Evolutionary conservation across 2,888 invertebrate genomes (phyloP).

Genomic region (Stegana nigrithorax): DNA sequence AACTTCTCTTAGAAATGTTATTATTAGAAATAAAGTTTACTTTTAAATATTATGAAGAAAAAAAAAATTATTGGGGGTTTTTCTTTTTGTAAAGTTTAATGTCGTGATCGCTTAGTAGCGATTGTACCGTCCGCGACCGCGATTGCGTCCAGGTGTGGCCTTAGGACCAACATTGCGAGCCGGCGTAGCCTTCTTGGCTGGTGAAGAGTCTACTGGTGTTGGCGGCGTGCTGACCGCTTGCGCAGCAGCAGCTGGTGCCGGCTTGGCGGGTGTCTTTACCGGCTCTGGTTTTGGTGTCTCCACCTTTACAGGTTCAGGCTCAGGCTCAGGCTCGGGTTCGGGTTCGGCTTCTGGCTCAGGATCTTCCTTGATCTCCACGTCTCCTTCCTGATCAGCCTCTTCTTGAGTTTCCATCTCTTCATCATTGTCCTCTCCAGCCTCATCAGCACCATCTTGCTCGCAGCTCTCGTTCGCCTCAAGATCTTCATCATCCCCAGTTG

Average conservation of each 20-base stretch:
- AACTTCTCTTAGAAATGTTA: too few relatives aligned
- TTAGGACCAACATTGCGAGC: conserved; percentile 56
- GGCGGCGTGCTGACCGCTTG: neutral
- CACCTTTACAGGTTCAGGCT: conserved; percentile 34
- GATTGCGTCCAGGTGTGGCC: conserved; percentile 63
- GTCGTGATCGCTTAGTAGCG: too few relatives aligned
- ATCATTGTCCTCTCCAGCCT: conserved; percentile 44
- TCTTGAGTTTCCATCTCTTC: conserved; percentile 41
- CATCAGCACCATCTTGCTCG: conserved; percentile 44
- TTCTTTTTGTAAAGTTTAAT: too few relatives aligned
- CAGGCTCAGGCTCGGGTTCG: conserved; percentile 41
- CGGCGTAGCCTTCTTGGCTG: conserved; percentile 58
- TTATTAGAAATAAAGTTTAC: too few relatives aligned
- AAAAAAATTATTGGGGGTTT: too few relatives aligned
- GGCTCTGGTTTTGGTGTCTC: conserved; percentile 18
- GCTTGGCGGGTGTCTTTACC: conserved; percentile 51
- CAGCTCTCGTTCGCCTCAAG: conserved; percentile 46
- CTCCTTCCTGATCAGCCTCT: too few relatives aligned
- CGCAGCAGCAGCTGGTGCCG: conserved; percentile 25
- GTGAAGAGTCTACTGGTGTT: conserved; percentile 71
- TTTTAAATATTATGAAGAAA: too few relatives aligned
- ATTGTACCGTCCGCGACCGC: conserved; percentile 67
- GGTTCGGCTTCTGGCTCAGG: conserved; percentile 28
- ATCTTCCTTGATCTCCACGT: conserved; percentile 56
- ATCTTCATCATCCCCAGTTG: neutral